Conservation (phyloP, 1,140 invertebrate genomes). For the Arion vulgaris region DNA sequence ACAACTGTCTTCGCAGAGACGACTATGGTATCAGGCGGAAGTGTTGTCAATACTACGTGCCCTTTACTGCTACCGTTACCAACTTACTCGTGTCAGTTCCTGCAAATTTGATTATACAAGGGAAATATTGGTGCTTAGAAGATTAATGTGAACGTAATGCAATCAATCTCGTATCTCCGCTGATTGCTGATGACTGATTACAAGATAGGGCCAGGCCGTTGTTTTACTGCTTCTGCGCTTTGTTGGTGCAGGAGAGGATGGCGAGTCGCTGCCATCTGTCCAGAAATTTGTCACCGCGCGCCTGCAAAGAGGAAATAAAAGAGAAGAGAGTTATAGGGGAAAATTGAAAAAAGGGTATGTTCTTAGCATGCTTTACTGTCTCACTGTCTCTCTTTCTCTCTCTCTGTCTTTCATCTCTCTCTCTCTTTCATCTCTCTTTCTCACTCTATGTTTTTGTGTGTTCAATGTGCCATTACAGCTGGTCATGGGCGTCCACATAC, state of each 20-base stretch:
- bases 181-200: constrained; percentile 13
- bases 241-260: not conserved
- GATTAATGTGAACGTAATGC: constrained; percentile 21
- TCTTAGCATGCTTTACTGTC: too few relatives aligned
- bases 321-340: too few relatives aligned
- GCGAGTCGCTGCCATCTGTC: constrained; percentile 17
- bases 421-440: too few relatives aligned
- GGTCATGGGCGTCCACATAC: too few relatives aligned
- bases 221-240: constrained; percentile 12
- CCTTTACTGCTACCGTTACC: not conserved
- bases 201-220: constrained; percentile 17
- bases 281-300: constrained; percentile 1
- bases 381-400: too few relatives aligned
- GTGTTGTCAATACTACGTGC: too few relatives aligned
- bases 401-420: too few relatives aligned
- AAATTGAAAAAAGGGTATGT: too few relatives aligned
- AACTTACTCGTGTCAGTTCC: not conserved
- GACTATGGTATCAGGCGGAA: too few relatives aligned
- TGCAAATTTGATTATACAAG: constrained; percentile 28
- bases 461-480: too few relatives aligned
- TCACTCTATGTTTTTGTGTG: too few relatives aligned
- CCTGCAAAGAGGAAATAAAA: not conserved
- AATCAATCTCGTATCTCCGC: constrained; percentile 14
- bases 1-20: too few relatives aligned
- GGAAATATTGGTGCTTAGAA: constrained; percentile 13